Evolutionary conservation across 35 echinoderm and acorn worm species (phyloP), one percentile per base, ranked within the genome.

Genomic region (Apostichopus japonicus): DNA sequence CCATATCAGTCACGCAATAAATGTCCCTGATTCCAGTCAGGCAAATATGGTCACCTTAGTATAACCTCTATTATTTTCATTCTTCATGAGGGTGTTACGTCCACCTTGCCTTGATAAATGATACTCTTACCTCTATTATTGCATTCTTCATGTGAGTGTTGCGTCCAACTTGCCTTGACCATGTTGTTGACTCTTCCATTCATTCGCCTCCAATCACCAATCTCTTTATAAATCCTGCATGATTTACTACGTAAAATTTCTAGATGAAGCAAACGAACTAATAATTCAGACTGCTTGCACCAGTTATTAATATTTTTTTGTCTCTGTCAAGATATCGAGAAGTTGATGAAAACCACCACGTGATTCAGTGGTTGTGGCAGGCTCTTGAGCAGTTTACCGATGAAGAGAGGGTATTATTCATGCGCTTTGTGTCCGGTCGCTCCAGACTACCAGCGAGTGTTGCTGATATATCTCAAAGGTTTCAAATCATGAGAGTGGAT

Each of bases 401-500:
- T 65, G 97, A 99, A 54, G 97, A 99, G 54, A 44, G 97, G 21
- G 95, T 99, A 1, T 90, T 99, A 1, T 99, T 99, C 92, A 99
- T 99, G 97, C 56, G 97, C 11, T 99, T 99, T 86, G 97, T 99
- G 15, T 99, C 97, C 23, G 97, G 97, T 16, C 67, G 97, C 21
- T 99, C 97, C 1, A 83, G 97, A 22, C 84, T 99, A 24, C 97
- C 97, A n/a, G 92, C 95, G 25, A 99, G 95, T 79, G 93, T 99
- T 16, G 97, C 97, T 0, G 97, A 99, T 72, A 99, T 99, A n/a
- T 99, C 97, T 15, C 97, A 99, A 84, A 79, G 97, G 16, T 99
- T 99, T 53, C 97, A 99, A 88, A 99, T 99, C 77, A 99, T 99
- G 97, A 96, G 92, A 72, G 97, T 99, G 1, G 97, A 99, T 22